Conservation (phyloP, 2,113 vertebrate genomes). For the Thunnus thynnus region DNA sequence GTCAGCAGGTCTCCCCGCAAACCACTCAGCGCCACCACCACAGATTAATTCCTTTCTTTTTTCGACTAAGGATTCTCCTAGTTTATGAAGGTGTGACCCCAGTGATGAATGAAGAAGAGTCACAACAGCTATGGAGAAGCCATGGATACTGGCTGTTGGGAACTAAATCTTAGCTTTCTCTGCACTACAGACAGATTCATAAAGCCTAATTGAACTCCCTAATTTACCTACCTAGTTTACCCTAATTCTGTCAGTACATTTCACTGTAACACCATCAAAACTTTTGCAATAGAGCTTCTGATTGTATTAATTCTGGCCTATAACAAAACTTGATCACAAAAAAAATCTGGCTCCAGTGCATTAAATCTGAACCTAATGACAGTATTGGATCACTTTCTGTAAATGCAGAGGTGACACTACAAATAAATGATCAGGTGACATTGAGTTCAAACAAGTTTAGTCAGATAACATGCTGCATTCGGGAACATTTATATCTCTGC, state of each 20-base stretch:
- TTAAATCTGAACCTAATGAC: too few relatives aligned
- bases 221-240: too few relatives aligned
- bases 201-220: not conserved
- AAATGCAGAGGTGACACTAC: not conserved
- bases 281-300: too few relatives aligned
- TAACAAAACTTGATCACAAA: too few relatives aligned
- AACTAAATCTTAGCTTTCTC: not conserved
- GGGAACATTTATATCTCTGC: not conserved
- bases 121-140: not conserved
- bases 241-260: too few relatives aligned
- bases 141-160: not conserved
- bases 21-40: not conserved
- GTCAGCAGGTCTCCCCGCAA: not conserved
- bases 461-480: constrained; percentile 7
- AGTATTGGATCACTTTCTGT: not conserved
- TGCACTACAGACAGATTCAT: not conserved
- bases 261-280: too few relatives aligned
- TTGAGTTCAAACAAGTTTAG: constrained; percentile 35
- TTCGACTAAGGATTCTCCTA: not conserved
- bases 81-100: constrained; percentile 2
- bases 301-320: too few relatives aligned
- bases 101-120: constrained; percentile 12
- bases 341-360: too few relatives aligned
- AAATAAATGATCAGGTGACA: not conserved
- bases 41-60: constrained; percentile 16